Percentiles rank a stretch among this genome's conserved stretches.
Evolutionary conservation across 1,140 invertebrate genomes (phyloP).

Genomic region (Drosophila bifasciata): DNA sequence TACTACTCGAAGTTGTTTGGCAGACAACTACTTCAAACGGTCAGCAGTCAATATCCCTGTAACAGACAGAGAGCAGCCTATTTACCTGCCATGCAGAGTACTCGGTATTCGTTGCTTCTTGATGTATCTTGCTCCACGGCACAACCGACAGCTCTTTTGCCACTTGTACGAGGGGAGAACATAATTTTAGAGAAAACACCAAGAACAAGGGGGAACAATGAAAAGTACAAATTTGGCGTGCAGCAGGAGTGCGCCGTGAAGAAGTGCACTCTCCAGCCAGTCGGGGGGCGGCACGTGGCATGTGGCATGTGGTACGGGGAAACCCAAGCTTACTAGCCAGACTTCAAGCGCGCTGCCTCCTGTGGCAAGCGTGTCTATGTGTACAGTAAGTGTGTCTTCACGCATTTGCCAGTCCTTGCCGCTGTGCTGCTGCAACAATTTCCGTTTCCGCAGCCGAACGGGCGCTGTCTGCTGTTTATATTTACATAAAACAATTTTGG

Average conservation of each 20-base stretch:
- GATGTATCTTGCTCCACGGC: neutral
- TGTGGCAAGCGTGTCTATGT: constrained; percentile 9
- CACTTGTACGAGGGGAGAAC: constrained; percentile 24
- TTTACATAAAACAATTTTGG: constrained; percentile 82
- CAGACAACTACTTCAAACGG: neutral
- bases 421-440: constrained; percentile 78
- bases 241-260: constrained; percentile 22
- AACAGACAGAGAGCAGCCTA: too few relatives aligned
- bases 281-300: constrained; percentile 1
- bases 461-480: constrained; percentile 63
- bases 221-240: constrained; percentile 50
- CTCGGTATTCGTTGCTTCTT: constrained; percentile 25
- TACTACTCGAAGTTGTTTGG: constrained; percentile 24
- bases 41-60: too few relatives aligned
- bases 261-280: constrained; percentile 17
- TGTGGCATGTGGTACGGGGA: constrained; percentile 44
- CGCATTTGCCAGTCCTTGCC: constrained; percentile 61
- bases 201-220: constrained; percentile 13
- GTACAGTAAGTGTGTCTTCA: constrained; percentile 18
- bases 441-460: constrained; percentile 64
- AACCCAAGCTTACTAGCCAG: constrained; percentile 60
- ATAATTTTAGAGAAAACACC: constrained; percentile 55
- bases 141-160: constrained; percentile 29
- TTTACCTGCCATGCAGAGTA: too few relatives aligned
- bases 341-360: constrained; percentile 48